Evolutionary conservation across 2,797 vertebrate species (phyloP), one percentile per base, ranked within the genome.

Genomic region (Peromyscus aztecus): DNA sequence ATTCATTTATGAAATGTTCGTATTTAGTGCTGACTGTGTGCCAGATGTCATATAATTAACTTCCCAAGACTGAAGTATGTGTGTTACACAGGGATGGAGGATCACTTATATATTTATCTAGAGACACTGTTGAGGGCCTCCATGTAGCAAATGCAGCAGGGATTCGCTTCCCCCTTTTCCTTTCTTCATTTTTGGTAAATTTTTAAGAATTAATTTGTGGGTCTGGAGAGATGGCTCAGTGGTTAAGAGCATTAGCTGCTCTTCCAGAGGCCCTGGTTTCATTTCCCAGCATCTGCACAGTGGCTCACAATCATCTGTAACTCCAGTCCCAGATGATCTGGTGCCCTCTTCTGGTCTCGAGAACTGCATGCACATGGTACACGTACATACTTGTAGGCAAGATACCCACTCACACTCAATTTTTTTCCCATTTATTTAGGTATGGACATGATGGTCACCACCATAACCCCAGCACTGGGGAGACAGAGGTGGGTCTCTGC

Each of bases 81-180:
- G 12, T 82, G 59, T 61, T 89, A 84, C 89, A 90, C 37, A 27
- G 90, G 91, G 29, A 83, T 21, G 37, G 75, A 86, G 14, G 43
- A 27, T 83, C 40, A 67, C 61, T 82, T 91, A 89, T 71, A 75
- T 24, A 81, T 78, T 90, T 92, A 49, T 61, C 57, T 75, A 37
- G 94, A 81, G 81, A 61, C 37, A 46, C 40, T 80, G 92, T 29
- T 61, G 63, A 71, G 6, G n/a, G 40, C 17, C 40, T 91, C 52
- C 55, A n/a, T 1, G 19, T 59, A 57, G 52, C n/a, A 75, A 24
- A 34, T 75, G 77, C 63, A 43, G 61, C 75, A n/a, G 24, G 57
- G 24, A 8, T 19, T 63, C n/a, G 59, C 2, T 55, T 17, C 52
- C 23, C 65, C 6, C 13, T 23, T 69, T 23, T 52, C 34, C 31